Percentiles rank a stretch among this genome's conserved stretches.
phyloP scores from a whole-genome alignment of 1,140 invertebrate species.

The Drosophila sulfurigaster region DNA sequence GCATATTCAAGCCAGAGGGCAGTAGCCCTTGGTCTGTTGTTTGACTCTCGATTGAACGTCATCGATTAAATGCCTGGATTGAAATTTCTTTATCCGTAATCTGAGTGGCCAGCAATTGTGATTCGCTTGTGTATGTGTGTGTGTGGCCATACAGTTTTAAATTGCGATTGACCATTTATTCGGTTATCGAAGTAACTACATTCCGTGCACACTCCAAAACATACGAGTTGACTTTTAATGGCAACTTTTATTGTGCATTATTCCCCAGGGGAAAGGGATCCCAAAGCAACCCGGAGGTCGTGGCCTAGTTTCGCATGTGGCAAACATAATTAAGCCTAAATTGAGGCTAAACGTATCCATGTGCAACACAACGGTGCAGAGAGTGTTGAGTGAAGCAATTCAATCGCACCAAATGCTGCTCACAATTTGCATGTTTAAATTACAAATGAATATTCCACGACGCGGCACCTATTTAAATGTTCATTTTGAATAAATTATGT shows the following conservation, averaged over 20 bases:
- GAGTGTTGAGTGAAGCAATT: background rate
- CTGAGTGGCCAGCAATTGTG: constrained; percentile 44
- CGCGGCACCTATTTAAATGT: constrained; percentile 55
- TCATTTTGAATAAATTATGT: constrained; percentile 58
- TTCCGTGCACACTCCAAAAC: constrained; percentile 2
- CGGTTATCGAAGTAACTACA: constrained; percentile 31
- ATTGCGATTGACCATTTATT: constrained; percentile 48
- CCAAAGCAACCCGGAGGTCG: background rate
- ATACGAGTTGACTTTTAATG: background rate
- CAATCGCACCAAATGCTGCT: constrained; percentile 30
- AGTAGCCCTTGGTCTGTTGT: constrained; percentile 40
- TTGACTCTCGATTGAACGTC: constrained; percentile 40
- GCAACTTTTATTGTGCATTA: background rate
- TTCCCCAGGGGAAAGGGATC: background rate
- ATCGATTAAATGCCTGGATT: constrained; percentile 52
- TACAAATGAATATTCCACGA: constrained; percentile 53
- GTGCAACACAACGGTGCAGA: constrained; percentile 5
- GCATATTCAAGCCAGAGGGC: constrained; percentile 15
- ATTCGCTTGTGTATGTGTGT: background rate
- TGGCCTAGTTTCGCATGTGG: constrained; percentile 41
- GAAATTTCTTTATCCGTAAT: constrained; percentile 59
- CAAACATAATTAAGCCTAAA: constrained; percentile 41
- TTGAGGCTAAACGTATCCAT: constrained; percentile 22
- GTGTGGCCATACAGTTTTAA: constrained; percentile 46
- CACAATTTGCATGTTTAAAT: constrained; percentile 44